Evolutionary conservation across 2,888 invertebrate genomes (phyloP), one percentile per base, ranked within the genome.

Genomic region (Andrena camellia): DNA sequence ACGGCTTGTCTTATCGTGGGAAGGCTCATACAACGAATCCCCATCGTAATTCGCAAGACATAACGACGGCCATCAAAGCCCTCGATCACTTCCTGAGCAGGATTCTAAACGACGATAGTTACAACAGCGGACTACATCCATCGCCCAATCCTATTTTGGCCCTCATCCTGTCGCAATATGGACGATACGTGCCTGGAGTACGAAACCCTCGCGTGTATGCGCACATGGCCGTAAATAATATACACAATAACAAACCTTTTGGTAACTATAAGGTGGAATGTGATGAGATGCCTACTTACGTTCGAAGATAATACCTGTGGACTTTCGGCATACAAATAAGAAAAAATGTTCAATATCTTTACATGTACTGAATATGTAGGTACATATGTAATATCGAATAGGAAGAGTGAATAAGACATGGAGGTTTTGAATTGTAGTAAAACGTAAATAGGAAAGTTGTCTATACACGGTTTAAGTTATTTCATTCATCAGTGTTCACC

Each of bases 201-300:
- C 81, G 86, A 73, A 83, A 81, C 33, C 86, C 90, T 7, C 84
- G 88, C 64, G 79, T 90, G 33, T 96, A 96, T 89, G 96, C 96
- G 0, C 95, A 96, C 91, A 94, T 95, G 86, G 96, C 96, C 23
- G 95, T 95, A 7, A 96, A 96, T 91, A 96, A 96, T 91, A 95
- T 96, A 87, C 96, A 96, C 90, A 96, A 96, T 89, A 96, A 96
- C 90, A 95, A 95, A 91, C 96, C 96, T 0, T 96, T 96, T 90
- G 96, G 96, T 59, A 93, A 95, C 48, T 96, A 96, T 90, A 96
- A 96, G 69, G 70, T 86, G 48, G 87, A 89, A 50, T 67, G 74
- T 29, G 90, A 90, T 7, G 85, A 90, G 7, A 81, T 82, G 50
- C 78, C 88, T 6, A 78, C 68, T 60, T 86, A 86, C 7, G 50